These are phyloP conservation scores for Myioborus miniatus DNA, from an alignment of 2,797 vertebrate species.

Conservation along the genomic window DNA sequence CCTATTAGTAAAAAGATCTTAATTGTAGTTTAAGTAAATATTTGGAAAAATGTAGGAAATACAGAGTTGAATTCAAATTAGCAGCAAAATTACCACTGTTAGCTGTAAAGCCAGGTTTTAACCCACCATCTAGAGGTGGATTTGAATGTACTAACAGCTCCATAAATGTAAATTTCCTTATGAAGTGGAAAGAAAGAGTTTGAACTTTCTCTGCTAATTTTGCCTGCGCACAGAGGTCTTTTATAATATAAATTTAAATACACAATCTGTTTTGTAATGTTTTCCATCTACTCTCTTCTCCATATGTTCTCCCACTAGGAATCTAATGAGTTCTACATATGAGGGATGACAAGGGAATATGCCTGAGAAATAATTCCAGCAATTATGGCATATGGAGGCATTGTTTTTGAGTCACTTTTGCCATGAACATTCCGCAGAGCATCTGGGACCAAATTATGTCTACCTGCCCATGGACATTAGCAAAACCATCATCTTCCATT, in stretches of 20 bases:
- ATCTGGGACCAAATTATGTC: conserved; percentile 60
- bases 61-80: background rate
- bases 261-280: conserved; percentile 44
- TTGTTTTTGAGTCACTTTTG: conserved; percentile 62
- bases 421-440: conserved; percentile 65
- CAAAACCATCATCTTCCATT: conserved; percentile 41
- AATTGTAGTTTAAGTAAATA: background rate
- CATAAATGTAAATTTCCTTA: background rate
- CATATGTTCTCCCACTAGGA: conserved; percentile 78
- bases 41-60: background rate
- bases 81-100: background rate
- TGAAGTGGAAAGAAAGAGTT: background rate
- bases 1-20: background rate
- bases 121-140: background rate
- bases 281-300: conserved; percentile 65
- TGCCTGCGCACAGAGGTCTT: conserved; percentile 44
- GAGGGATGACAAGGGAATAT: conserved; percentile 72
- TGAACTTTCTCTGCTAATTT: conserved; percentile 22
- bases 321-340: conserved; percentile 75
- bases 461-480: conserved; percentile 58
- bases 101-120: background rate
- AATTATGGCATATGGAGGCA: conserved; percentile 66
- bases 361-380: conserved; percentile 70
- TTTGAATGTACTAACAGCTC: background rate
- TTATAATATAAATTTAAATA: conserved; percentile 65